Conservation (phyloP, 2,888 invertebrate species). For the Phania funesta region DNA sequence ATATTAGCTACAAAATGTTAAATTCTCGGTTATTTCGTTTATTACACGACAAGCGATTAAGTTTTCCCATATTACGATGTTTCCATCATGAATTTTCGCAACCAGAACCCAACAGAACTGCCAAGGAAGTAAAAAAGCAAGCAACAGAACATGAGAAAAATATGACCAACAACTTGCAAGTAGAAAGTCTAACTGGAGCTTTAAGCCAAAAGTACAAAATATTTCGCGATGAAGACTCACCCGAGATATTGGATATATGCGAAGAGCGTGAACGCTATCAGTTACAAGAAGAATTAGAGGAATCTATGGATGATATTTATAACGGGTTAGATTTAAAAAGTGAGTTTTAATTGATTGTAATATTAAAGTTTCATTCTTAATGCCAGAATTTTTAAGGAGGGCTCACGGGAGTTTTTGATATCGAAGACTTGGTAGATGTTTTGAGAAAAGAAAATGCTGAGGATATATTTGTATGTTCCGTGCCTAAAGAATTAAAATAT, state of each 20-base stretch:
- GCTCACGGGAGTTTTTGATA: conserved; percentile 90
- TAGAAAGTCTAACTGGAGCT: conserved; percentile 78
- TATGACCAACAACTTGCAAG: background rate
- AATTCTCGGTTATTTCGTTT: conserved; percentile 72
- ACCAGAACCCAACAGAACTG: conserved; percentile 62
- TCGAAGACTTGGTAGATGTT: conserved; percentile 90
- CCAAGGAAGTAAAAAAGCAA: background rate
- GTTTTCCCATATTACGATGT: conserved; percentile 72
- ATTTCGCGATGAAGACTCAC: conserved; percentile 86
- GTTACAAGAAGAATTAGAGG: conserved; percentile 72
- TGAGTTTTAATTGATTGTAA: conserved; percentile 72
- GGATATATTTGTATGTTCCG: conserved; percentile 89
- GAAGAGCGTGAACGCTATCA: conserved; percentile 82
- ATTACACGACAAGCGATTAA: conserved; percentile 71
- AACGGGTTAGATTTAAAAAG: conserved; percentile 83
- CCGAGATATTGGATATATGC: conserved; percentile 86
- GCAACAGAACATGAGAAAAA: background rate
- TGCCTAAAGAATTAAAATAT: conserved; percentile 88
- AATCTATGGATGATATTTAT: conserved; percentile 80
- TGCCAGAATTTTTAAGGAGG: conserved; percentile 84
- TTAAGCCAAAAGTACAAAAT: conserved; percentile 85
- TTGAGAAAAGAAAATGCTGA: conserved; percentile 88
- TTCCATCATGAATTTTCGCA: conserved; percentile 77
- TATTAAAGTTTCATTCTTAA: background rate
- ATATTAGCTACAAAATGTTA: conserved; percentile 70